Base-by-base conservation (phyloP, 2,888 invertebrate species). In the Chymomyza caudatula region DNA sequence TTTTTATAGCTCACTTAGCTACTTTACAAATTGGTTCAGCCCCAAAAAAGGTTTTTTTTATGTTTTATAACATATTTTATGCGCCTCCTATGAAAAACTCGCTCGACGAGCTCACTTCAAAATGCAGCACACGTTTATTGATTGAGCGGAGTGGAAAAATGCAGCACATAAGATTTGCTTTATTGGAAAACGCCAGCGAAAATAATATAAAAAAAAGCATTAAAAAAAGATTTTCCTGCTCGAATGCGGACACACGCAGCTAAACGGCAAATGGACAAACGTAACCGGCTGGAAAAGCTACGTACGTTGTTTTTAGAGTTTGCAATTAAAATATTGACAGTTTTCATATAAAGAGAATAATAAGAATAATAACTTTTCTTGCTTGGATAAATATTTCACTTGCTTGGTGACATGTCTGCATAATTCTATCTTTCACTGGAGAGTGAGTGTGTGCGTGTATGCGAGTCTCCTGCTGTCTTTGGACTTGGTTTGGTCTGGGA, bases 261-360 rank as follows among this genome's bases (percentile, higher is more conserved):
- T 20, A 51, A 13, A 51, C 51, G 13, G 51, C 17, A 37, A 37
- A 17, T 11, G 19, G 20, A 51, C 51, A 17, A 51, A 20, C 51
- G 29, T 51, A 47, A 47, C 44, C 44, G 44, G 44, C 44, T 17
- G 51, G 51, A 11, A 11, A 11, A 25, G 25, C 25, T 25, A 8
- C 11, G 11, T 11, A 11, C 29, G 29, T 51, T 51, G 51, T 20
- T 51, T 51, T 51, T 51, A 51, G 51, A 51, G 51, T 69, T 76
- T 69, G 87, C 87, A 82, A 82, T 82, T 82, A 82, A 82, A 82
- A 82, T 82, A 82, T 82, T 82, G 82, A 79, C 82, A 82, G 87
- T 85, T 86, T 78, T 77, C 73, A 79, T 77, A 78, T 78, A 63
- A 56, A 52, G 19, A 47, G 47, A 47, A 47, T 17, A 19, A 47